phyloP scores from a whole-genome alignment of 2,797 vertebrate species.

The Paramormyrops hopkinsi region DNA sequence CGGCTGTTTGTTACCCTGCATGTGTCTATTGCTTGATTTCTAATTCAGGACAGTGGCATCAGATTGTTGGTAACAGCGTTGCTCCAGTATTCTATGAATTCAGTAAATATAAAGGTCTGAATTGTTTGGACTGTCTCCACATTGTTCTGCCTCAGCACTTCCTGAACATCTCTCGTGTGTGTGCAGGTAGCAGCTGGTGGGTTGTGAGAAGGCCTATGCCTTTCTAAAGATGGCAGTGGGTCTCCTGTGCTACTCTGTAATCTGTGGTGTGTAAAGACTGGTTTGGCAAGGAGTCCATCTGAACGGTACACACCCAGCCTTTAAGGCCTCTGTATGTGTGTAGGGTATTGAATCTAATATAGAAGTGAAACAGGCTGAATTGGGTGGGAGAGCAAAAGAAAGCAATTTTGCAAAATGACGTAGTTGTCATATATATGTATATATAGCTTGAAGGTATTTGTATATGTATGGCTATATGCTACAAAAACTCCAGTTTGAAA shows the following conservation, averaged over 20 bases:
- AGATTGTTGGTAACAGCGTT: background rate
- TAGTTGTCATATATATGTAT: background rate
- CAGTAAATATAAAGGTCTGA: background rate
- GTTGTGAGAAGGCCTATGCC: background rate
- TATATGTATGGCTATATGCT: background rate
- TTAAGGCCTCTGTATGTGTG: background rate
- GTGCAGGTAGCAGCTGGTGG: background rate
- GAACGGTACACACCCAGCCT: background rate
- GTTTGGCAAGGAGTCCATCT: background rate
- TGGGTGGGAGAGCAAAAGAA: constrained; percentile 1
- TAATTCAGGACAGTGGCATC: background rate
- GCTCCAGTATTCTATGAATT: background rate
- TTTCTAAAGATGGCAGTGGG: background rate
- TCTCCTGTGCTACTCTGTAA: background rate
- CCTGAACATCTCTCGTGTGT: background rate
- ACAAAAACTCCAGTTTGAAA: background rate
- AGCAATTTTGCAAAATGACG: background rate
- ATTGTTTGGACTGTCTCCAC: background rate
- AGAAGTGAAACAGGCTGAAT: constrained; percentile 3
- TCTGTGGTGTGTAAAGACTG: constrained; percentile 1
- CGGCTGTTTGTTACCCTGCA: background rate
- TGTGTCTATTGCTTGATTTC: background rate
- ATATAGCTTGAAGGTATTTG: background rate
- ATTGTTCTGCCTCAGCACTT: background rate
- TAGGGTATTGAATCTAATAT: background rate